Base-by-base conservation (phyloP, 1,140 invertebrate species). In the Pectinophora gossypiella region DNA sequence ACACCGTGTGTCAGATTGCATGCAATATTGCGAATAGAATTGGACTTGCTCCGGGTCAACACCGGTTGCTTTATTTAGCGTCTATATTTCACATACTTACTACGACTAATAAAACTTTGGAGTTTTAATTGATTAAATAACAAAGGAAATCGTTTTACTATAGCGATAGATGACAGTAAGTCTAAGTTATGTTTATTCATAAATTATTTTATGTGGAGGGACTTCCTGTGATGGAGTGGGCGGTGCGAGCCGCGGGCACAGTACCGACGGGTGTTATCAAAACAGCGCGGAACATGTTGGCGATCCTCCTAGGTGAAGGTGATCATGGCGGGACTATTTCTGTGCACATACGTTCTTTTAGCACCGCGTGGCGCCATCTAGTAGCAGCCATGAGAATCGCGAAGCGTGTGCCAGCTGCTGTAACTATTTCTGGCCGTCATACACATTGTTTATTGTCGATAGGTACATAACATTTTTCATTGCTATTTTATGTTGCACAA, bases 281-380 rank as follows among this genome's bases (percentile, higher is more conserved):
- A 61, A 59, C 51, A 61, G 40, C 69, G 55, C 62, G 46, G 55
- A n/a, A 51, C 58, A 61, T 60, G 61, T 32, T 47, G n/a, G 61
- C 54, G 38, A 16, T 44, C 12, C 64, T 69, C 77, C 80, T 84
- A 86, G 83, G 80, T 86, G 83, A 86, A 86, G 83, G 83, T 86
- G 73, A 86, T 77, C 70, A 57, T 57, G 58, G 69, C 48, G 48
- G 42, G 51, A 63, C 81, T 85, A 86, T 86, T 86, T 83, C 61
- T 59, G 78, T 77, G 72, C 79, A 67, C 73, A 78, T 71, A 66
- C 74, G 75, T 67, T 10, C 45, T 20, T 42, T 32, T 32, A 61
- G 49, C 47, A 48, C 15, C 64, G 65, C 59, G 65, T 72, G 67
- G 73, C 76, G 81, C 83, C 83, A 86, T 82, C 83, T 86, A 83